Evolutionary conservation across 2,113 vertebrate genomes (phyloP).

Genomic region (Bettongia penicillata): DNA sequence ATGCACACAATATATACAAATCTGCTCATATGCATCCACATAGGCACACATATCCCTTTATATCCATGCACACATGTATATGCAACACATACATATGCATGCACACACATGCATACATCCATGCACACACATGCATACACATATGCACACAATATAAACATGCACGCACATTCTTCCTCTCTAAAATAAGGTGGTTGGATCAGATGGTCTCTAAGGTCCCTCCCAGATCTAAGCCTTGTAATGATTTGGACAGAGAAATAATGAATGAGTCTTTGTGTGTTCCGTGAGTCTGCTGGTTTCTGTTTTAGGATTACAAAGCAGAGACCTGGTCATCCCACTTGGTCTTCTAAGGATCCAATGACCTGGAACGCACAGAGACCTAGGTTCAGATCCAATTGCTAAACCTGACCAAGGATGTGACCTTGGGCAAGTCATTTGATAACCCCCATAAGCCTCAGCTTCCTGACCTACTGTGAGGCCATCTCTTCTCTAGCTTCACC

Average conservation of each 20-base stretch:
- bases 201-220: neutral
- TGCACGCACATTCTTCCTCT: neutral
- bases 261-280: neutral
- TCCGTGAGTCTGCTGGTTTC: neutral
- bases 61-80: too few relatives aligned
- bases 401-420: neutral
- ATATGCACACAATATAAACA: neutral
- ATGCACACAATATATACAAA: too few relatives aligned
- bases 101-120: too few relatives aligned
- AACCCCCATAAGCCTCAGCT: neutral
- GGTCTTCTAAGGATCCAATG: neutral
- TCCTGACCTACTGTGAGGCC: neutral
- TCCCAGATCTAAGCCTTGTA: neutral
- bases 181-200: neutral
- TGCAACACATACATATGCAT: too few relatives aligned
- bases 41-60: too few relatives aligned
- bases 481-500: neutral
- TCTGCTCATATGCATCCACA: too few relatives aligned
- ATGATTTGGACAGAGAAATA: neutral
- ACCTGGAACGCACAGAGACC: neutral
- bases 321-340: neutral
- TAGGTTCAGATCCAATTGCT: neutral
- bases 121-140: too few relatives aligned
- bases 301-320: neutral
- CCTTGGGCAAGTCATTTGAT: neutral